A percentile compares a stretch with the other conserved stretches of the same genome.
phyloP scores from a whole-genome alignment of 2,797 vertebrate species.

The Coccyzus lansbergi region DNA sequence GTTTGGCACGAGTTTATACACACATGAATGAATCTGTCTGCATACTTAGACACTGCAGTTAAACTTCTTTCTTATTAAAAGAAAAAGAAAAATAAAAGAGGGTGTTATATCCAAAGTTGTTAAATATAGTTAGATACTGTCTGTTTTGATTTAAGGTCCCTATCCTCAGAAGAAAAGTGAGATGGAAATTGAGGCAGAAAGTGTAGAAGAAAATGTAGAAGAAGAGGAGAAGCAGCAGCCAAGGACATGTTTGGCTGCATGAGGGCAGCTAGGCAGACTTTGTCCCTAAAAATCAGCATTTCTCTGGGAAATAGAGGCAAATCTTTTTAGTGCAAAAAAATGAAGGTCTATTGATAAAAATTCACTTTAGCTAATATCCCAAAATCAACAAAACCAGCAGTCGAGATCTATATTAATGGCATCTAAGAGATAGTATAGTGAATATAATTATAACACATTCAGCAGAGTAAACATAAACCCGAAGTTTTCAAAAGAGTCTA shows the following conservation, averaged over 20 bases:
- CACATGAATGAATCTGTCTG: constrained; percentile 74
- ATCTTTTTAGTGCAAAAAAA: neutral
- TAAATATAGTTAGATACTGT: neutral
- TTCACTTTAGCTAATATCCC: neutral
- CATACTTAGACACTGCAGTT: constrained; percentile 63
- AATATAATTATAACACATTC: neutral
- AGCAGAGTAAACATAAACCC: neutral
- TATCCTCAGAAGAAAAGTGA: neutral
- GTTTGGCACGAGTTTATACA: constrained; percentile 80
- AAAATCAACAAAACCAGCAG: neutral
- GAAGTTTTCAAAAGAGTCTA: neutral
- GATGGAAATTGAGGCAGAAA: neutral
- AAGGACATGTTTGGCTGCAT: neutral
- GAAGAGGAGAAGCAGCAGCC: neutral
- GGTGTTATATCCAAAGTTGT: neutral
- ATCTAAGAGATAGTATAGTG: neutral
- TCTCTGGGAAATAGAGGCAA: neutral
- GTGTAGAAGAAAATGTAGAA: neutral
- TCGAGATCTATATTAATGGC: neutral
- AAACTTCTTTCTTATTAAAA: constrained; percentile 30
- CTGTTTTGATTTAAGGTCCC: neutral
- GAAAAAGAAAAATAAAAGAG: neutral
- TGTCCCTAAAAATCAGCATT: neutral
- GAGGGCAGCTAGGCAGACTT: neutral
- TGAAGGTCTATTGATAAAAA: neutral